phyloP scores from a whole-genome alignment of 2,113 vertebrate genomes.

The Sterrhoptilus dennistouni region DNA sequence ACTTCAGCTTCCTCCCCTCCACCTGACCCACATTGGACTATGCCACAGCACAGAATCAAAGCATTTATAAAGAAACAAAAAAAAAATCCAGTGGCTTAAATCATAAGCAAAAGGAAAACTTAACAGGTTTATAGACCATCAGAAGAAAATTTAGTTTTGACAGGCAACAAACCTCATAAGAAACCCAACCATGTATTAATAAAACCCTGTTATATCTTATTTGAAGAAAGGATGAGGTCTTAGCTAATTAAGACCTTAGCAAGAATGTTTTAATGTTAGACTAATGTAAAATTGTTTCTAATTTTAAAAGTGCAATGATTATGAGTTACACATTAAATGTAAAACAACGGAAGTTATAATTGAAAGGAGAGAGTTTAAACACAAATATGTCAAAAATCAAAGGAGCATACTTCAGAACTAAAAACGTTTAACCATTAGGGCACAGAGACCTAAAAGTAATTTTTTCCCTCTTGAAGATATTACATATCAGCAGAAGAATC shows the following conservation, averaged over 20 bases:
- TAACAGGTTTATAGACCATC: background rate
- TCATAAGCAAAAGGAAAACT: background rate
- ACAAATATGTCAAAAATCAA: background rate
- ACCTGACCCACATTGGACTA: background rate
- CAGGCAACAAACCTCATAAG: background rate
- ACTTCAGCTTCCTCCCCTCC: background rate
- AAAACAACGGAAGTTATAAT: background rate
- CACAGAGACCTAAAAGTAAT: background rate
- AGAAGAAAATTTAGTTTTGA: background rate
- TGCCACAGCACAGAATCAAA: background rate
- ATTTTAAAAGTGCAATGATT: background rate
- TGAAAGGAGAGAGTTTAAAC: background rate
- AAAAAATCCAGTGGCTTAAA: background rate
- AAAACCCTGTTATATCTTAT: background rate
- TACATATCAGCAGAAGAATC: background rate
- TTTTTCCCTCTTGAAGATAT: background rate
- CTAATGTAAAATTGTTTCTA: background rate
- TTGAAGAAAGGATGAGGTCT: background rate
- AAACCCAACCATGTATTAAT: accelerated
- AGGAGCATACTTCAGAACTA: background rate
- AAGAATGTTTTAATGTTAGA: background rate
- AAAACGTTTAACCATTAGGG: background rate
- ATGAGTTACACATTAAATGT: background rate
- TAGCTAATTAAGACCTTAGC: background rate
- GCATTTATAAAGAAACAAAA: background rate